These are phyloP conservation scores for Epistrophe grossulariae DNA, from an alignment of 2,888 invertebrate species.

Conservation along the genomic window DNA sequence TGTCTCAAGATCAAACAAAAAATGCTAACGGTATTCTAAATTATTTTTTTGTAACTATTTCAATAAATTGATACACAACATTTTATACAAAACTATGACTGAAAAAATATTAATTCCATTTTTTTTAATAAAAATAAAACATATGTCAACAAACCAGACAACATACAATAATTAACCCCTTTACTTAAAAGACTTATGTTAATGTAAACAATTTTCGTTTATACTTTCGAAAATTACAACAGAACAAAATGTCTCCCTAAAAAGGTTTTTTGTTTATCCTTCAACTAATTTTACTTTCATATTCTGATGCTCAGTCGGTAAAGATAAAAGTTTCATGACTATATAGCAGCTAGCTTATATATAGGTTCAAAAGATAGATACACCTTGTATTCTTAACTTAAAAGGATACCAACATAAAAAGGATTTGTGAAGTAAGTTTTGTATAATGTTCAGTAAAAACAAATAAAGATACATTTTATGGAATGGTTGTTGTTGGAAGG, in stretches of 20 bases:
- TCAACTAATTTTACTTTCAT: slow-evolving; percentile 3
- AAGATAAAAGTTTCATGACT: slow-evolving; percentile 7
- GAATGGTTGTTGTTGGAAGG: neutral
- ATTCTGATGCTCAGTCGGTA: neutral
- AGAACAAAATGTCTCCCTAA: neutral
- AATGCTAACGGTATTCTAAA: no score
- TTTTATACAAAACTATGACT: no score
- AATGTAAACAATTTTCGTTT: neutral
- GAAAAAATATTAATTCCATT: no score
- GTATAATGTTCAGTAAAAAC: neutral
- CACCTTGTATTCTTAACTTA: neutral
- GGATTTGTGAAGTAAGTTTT: slow-evolving; percentile 10
- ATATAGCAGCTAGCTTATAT: neutral
- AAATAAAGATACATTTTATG: neutral
- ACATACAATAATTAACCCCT: no score
- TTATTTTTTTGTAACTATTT: no score
- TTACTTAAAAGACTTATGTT: no score
- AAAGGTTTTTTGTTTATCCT: slow-evolving; percentile 15
- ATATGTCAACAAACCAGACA: no score
- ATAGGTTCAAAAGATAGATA: neutral
- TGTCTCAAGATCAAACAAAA: no score
- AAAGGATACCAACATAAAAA: slow-evolving; percentile 4
- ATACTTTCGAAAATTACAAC: neutral
- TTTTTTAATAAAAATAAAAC: no score
- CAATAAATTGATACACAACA: no score